These are phyloP conservation scores for Fissipunctia ypsillon DNA, from an alignment of 2,888 invertebrate genomes.

Conservation along the genomic window DNA sequence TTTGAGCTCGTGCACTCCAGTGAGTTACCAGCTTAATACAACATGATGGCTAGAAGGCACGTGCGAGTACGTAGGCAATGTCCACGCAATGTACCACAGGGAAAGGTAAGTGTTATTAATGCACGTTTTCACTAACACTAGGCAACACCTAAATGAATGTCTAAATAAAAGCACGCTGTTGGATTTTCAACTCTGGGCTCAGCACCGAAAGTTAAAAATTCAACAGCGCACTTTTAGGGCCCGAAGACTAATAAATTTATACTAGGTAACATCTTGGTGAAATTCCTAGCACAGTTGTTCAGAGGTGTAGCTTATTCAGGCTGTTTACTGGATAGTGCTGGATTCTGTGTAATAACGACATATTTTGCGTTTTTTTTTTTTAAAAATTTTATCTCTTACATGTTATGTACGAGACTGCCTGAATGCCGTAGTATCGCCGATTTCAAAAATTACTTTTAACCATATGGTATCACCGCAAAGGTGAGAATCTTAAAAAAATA, in stretches of 20 bases:
- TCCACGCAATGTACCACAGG: constrained; percentile 9
- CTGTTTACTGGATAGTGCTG: not conserved
- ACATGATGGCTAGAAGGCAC: constrained; percentile 28
- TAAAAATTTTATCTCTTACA: too few relatives aligned
- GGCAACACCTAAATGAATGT: not conserved
- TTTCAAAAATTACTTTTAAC: not conserved
- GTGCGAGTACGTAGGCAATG: constrained; percentile 9
- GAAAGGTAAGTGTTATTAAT: constrained; percentile 8
- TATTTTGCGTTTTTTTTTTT: not conserved
- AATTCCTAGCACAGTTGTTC: constrained; percentile 12
- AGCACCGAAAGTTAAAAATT: not conserved
- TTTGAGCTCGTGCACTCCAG: not conserved
- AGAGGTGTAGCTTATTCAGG: not conserved
- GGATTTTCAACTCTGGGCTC: not conserved
- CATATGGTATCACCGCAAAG: not conserved
- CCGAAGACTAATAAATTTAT: constrained; percentile 22
- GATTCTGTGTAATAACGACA: too few relatives aligned
- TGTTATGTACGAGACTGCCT: not conserved
- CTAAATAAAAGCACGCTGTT: not conserved
- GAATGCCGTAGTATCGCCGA: not conserved
- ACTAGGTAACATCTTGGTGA: constrained; percentile 9
- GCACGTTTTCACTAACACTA: not conserved
- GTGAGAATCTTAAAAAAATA: not conserved
- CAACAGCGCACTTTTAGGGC: not conserved
- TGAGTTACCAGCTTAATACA: constrained; percentile 21